phyloP scores from a whole-genome alignment of 2,113 vertebrate species.

The Emydura subglobosa region DNA sequence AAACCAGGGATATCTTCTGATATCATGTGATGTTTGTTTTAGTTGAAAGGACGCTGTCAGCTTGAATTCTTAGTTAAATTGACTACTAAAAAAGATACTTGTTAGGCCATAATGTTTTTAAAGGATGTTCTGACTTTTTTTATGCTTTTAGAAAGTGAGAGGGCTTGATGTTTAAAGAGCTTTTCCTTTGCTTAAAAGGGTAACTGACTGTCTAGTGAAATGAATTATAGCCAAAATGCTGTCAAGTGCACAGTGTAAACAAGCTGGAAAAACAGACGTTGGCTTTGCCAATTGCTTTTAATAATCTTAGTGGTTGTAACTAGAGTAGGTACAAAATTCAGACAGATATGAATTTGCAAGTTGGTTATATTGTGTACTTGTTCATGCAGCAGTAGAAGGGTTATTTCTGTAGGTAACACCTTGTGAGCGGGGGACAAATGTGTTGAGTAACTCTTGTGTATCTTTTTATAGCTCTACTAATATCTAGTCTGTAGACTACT shows the following conservation, averaged over 20 bases:
- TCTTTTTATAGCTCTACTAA: background rate
- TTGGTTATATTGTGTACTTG: slow-evolving; percentile 6
- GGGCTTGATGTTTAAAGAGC: background rate
- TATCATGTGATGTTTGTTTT: background rate
- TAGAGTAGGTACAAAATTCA: background rate
- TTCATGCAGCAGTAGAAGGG: slow-evolving; percentile 15
- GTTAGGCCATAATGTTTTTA: background rate
- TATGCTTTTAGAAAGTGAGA: too few relatives aligned
- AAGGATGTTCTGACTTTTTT: background rate
- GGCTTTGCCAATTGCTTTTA: background rate
- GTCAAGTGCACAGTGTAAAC: background rate
- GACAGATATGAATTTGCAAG: background rate
- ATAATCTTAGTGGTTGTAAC: background rate
- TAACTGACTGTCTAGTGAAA: background rate
- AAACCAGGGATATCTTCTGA: background rate
- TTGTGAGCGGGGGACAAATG: background rate
- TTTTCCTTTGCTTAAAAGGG: background rate
- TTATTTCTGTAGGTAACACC: slow-evolving; percentile 4
- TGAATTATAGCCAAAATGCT: slow-evolving; percentile 25
- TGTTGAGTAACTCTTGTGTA: background rate
- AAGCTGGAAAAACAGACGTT: background rate
- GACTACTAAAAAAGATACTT: background rate
- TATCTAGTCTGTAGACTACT: background rate
- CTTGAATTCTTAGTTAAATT: background rate
- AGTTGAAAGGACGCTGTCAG: background rate